A percentile compares a stretch with the other conserved stretches of the same genome.
phyloP scores from a whole-genome alignment of 2,888 invertebrate species.

The Brachycybe producta region DNA sequence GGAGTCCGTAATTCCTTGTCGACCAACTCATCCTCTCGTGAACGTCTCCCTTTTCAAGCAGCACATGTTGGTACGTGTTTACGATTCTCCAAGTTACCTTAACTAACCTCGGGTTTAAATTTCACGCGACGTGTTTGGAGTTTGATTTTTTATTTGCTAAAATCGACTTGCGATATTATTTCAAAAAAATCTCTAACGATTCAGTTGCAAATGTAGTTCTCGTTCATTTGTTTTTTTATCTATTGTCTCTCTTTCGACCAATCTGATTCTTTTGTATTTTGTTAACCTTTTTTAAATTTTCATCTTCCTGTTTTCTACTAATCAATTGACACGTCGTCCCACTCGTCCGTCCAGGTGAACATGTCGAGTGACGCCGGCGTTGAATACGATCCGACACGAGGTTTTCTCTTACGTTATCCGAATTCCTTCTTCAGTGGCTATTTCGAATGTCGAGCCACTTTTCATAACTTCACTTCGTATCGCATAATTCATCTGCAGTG shows the following conservation, averaged over 20 bases:
- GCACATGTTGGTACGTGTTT: no score
- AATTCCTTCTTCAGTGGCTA: slow-evolving; percentile 21
- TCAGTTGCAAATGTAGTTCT: no score
- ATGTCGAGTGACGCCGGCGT: slow-evolving; percentile 13
- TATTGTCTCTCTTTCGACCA: no score
- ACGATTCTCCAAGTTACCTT: no score
- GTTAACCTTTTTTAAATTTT: no score
- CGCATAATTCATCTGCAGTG: slow-evolving; percentile 14
- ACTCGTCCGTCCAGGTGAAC: slow-evolving; percentile 12
- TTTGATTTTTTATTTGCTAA: neutral
- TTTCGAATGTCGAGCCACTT: slow-evolving; percentile 22
- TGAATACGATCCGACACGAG: slow-evolving; percentile 20
- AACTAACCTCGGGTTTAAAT: neutral
- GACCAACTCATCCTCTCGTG: slow-evolving; percentile 47
- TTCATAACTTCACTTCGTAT: slow-evolving; percentile 16
- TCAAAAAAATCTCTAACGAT: no score
- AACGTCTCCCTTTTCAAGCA: slow-evolving; percentile 36
- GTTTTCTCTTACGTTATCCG: slow-evolving; percentile 22
- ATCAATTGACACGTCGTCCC: no score
- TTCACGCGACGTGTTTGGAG: neutral
- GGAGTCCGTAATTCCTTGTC: slow-evolving; percentile 45
- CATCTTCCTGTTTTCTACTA: no score
- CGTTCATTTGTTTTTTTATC: no score
- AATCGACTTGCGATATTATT: no score
- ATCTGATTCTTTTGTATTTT: no score